Base-by-base conservation (phyloP, 2,888 invertebrate species). In the Rambutsinella grinnellia region DNA sequence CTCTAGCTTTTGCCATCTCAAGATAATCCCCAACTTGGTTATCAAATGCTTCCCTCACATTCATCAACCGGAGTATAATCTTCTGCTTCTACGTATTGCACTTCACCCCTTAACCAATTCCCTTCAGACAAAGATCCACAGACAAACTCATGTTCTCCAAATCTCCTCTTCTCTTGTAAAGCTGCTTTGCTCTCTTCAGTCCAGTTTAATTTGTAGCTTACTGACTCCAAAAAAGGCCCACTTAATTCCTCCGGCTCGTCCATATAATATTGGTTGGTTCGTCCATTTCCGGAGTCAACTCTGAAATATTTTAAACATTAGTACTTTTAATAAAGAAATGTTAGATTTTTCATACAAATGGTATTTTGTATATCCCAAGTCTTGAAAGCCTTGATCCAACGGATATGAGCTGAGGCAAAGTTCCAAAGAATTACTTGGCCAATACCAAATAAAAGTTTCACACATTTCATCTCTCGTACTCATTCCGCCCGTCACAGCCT, bases 161-260 rank as follows among this genome's bases (percentile, higher is more conserved):
- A n/a, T n/a, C n/a, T n/a, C n/a, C n/a, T n/a, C 15, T 47, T 53
- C 3, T 53, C n/a, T 51, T 70, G 66, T 15, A 60, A 70, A 13
- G 54, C 46, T 21, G 58, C 21, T 0, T 24, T 28, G n/a, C 60
- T 53, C 23, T 70, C 61, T 23, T 17, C 27, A 1, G 70, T 71
- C 77, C 77, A 77, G 21, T 71, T 27, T 10, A 62, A 57, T 17
- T 61, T 54, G 15, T 21, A 46, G 10, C 61, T 66, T 0, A 71
- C 24, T 10, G 61, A 46, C 3, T 36, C 47, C 15, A 17, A 2
- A 27, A 61, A 78, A 2, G 44, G 46, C 19, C 75, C 70, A 19
- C 13, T 21, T 62, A 75, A 21, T 21, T 24, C 15, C 13, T 24
- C 19, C 8, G 72, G 76, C 19, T 65, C 15, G 1, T 17, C n/a